Base-by-base conservation (phyloP, 2,113 vertebrate species). In the Pseudorectes ferrugineus region DNA sequence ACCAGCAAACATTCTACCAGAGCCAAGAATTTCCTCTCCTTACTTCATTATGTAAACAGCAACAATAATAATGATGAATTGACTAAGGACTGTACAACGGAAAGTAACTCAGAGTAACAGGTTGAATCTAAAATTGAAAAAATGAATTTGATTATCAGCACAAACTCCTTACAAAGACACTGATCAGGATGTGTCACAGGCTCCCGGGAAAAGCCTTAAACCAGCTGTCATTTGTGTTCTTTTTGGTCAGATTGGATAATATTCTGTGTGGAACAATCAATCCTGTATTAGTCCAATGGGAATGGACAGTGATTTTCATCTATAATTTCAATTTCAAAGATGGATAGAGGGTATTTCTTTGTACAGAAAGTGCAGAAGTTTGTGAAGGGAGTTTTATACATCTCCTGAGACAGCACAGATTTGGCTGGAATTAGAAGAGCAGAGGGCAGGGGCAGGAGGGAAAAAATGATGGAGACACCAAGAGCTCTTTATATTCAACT, bases 311-410 rank as follows among this genome's bases (percentile, higher is more conserved):
- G 68, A 92, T 95, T 95, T 89, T 92, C 72, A 75, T 81, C 78
- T 65, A 18, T 74, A 74, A 92, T 91, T 92, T 91, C 88, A 88
- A 35, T 93, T 96, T 93, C 83, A 93, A 88, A 94, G 71, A 86
- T 0, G 1, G 45, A 88, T 84, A 82, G 62, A 43, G 16, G 35
- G 33, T 28, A 62, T 88, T 83, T 77, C 55, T 80, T 58, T 54
- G n/a, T 74, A 63, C 10, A 55, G n/a, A 86, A 93, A 88, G 28
- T 63, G 20, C 26, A 84, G 76, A 80, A 88, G 19, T 86, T 92
- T 84, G 55, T 31, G 29, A 62, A 80, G 12, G n/a, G 61, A 81
- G 29, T 81, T 93, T 88, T 93, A 91, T 88, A 20, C 22, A 40
- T 80, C 92, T 86, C 90, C 58, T 43, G 75, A 84, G 85, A 80